Percentiles rank a stretch among this genome's conserved stretches.
Conservation (phyloP, 2,888 invertebrate genomes). For the Nasonia oneida region DNA sequence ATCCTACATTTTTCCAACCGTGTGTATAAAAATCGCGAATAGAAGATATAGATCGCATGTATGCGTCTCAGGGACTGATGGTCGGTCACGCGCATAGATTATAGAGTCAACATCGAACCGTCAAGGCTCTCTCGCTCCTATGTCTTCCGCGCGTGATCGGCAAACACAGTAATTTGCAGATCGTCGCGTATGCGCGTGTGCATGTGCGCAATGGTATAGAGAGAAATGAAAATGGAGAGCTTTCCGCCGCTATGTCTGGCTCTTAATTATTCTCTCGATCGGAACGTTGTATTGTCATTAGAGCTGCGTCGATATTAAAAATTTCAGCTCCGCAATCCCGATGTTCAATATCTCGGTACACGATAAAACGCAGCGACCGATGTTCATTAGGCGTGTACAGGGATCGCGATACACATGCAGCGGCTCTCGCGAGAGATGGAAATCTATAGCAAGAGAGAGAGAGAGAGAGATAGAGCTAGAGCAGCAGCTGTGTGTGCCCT, state of each 20-base stretch:
- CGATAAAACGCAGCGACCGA: neutral
- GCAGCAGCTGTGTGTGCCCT: neutral
- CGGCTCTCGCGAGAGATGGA: constrained; percentile 12
- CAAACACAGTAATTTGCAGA: constrained; percentile 25
- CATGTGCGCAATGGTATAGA: no score
- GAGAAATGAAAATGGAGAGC: neutral
- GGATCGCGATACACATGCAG: neutral
- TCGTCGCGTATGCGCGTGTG: neutral
- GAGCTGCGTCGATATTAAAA: neutral
- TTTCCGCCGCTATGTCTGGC: constrained; percentile 17
- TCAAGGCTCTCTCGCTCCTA: constrained; percentile 3
- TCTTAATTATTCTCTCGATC: neutral
- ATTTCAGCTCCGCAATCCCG: neutral
- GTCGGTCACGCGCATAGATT: no score
- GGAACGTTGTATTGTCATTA: neutral
- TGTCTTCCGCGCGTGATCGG: constrained; percentile 12
- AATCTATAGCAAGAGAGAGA: constrained; percentile 8
- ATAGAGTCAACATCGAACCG: neutral
- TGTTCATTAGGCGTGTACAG: neutral
- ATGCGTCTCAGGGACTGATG: no score
- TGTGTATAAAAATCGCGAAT: no score
- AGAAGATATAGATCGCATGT: no score
- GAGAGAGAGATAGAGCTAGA: neutral
- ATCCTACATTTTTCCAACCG: neutral
- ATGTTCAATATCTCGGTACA: neutral